Conservation (phyloP, 2,888 invertebrate species). For the Alloplasta piceator region DNA sequence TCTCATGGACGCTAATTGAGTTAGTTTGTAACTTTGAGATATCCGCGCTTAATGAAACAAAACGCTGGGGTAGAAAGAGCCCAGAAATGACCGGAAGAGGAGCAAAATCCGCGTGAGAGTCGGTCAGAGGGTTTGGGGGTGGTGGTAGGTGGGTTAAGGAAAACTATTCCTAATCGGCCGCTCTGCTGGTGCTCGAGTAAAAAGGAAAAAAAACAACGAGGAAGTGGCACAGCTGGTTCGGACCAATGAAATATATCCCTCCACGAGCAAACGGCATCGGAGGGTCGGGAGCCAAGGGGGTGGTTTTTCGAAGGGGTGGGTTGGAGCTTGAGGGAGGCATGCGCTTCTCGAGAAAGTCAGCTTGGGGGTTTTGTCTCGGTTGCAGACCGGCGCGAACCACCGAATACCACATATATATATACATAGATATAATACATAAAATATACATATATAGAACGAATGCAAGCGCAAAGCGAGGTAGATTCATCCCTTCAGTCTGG, state of each 20-base stretch:
- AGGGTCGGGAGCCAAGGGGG: slow-evolving; percentile 12
- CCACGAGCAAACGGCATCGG: too few relatives aligned
- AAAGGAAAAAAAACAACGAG: too few relatives aligned
- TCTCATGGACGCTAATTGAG: slow-evolving; percentile 52
- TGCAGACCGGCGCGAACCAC: slow-evolving; percentile 52
- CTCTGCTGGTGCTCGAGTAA: slow-evolving; percentile 42
- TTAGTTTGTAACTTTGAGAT: slow-evolving; percentile 53
- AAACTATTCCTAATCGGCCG: slow-evolving; percentile 46
- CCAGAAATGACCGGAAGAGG: slow-evolving; percentile 16
- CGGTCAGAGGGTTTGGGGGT: background rate
- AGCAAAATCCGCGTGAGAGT: background rate
- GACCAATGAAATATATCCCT: slow-evolving; percentile 62
- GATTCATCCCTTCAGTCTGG: slow-evolving; percentile 79
- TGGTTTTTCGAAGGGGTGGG: slow-evolving; percentile 2
- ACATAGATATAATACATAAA: slow-evolving; percentile 12
- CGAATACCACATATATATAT: slow-evolving; percentile 11
- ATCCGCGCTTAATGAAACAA: slow-evolving; percentile 47
- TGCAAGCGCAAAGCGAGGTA: slow-evolving; percentile 61
- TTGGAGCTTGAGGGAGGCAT: slow-evolving; percentile 46
- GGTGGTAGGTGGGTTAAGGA: background rate
- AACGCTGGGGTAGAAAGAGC: slow-evolving; percentile 23
- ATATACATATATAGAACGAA: slow-evolving; percentile 1
- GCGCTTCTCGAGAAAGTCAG: slow-evolving; percentile 49
- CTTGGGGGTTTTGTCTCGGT: slow-evolving; percentile 35
- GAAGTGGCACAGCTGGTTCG: slow-evolving; percentile 43